These are phyloP conservation scores for Tipula unca DNA, from an alignment of 2,888 invertebrate species.

Conservation along the genomic window DNA sequence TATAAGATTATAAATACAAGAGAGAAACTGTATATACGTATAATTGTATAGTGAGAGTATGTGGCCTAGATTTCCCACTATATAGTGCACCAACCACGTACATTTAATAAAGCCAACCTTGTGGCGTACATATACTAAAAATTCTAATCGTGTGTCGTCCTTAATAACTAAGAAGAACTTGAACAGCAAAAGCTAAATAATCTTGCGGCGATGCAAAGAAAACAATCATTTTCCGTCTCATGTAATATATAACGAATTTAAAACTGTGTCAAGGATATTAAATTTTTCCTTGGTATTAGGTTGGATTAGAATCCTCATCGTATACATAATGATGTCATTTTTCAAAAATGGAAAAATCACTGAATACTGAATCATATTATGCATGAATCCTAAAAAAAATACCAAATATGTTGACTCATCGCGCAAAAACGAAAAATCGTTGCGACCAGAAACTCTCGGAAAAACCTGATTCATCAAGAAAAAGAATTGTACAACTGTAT, in stretches of 20 bases:
- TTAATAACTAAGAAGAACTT: not conserved
- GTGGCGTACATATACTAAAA: not conserved
- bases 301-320: not conserved
- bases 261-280: not conserved
- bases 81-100: not conserved
- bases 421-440: not conserved
- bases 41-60: not conserved
- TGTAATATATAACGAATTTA: not conserved
- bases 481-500: not conserved
- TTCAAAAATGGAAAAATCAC: not conserved
- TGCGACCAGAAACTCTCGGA: not conserved
- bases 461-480: not conserved
- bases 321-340: not conserved
- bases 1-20: not conserved
- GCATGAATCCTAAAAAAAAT: not conserved
- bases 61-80: not conserved
- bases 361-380: not conserved
- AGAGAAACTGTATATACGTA: not conserved
- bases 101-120: not conserved
- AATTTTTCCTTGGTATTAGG: not conserved
- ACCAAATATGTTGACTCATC: not conserved
- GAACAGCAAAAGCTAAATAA: not conserved
- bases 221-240: not conserved
- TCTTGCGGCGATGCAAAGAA: not conserved
- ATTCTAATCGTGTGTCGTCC: not conserved